A percentile compares a stretch with the other conserved stretches of the same genome.
Conservation (phyloP, 2,888 invertebrate genomes). For the Morpho achilles region DNA sequence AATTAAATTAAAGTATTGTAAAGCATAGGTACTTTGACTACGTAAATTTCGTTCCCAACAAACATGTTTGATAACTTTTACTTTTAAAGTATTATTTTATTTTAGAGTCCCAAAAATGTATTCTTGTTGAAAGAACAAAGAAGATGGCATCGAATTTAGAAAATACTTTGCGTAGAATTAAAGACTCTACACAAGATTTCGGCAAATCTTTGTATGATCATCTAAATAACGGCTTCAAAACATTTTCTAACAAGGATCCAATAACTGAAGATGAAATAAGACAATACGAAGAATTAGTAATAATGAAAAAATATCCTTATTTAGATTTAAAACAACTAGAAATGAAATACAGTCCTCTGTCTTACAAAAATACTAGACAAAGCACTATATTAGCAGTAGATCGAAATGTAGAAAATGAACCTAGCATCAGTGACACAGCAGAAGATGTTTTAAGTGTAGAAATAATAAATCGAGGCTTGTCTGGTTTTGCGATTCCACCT, state of each 20-base stretch:
- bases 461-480: constrained; percentile 60
- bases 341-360: constrained; percentile 45
- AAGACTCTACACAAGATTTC: constrained; percentile 40
- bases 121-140: constrained; percentile 37
- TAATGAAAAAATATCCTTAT: constrained; percentile 70
- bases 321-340: constrained; percentile 61
- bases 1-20: background rate
- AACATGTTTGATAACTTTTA: background rate
- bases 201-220: constrained; percentile 34
- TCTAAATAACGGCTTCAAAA: constrained; percentile 31
- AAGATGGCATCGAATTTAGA: constrained; percentile 42
- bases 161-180: constrained; percentile 40
- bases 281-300: constrained; percentile 61
- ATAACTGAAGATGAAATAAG: constrained; percentile 51
- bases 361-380: constrained; percentile 46
- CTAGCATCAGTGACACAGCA: constrained; percentile 45
- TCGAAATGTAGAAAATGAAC: constrained; percentile 40
- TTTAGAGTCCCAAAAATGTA: constrained; percentile 35
- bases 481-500: constrained; percentile 61
- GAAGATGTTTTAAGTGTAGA: constrained; percentile 58
- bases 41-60: background rate
- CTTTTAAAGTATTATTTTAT: background rate
- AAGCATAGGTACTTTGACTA: background rate
- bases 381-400: constrained; percentile 41
- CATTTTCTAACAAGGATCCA: constrained; percentile 31